Evolutionary conservation across 2,113 vertebrate genomes (phyloP).

Genomic region (Grallaria varia): DNA sequence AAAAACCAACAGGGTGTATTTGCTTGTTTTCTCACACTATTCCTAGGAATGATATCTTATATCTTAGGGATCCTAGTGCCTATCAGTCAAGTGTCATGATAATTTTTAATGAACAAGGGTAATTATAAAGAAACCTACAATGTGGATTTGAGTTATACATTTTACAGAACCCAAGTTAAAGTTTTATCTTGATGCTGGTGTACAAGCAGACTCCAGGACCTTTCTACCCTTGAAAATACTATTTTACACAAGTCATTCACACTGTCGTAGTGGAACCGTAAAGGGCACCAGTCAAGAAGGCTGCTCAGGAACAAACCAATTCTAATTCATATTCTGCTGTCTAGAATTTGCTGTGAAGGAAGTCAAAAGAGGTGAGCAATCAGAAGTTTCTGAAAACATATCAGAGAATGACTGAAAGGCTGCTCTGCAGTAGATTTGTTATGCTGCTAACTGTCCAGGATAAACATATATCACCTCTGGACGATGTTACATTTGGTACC

Average conservation of each 20-base stretch:
- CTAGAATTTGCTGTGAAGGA: background rate
- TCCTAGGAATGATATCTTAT: accelerated
- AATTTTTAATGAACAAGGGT: background rate
- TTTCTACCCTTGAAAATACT: background rate
- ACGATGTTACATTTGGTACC: background rate
- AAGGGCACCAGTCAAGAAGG: conserved; percentile 1
- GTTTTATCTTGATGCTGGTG: background rate
- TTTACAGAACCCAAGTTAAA: background rate
- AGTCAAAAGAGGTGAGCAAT: background rate
- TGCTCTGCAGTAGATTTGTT: background rate
- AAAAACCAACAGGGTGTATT: too few relatives aligned
- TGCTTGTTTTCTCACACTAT: accelerated
- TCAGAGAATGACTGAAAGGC: background rate
- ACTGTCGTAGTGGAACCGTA: background rate
- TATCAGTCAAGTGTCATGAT: background rate
- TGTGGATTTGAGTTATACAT: background rate
- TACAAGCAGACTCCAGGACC: background rate
- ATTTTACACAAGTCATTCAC: background rate
- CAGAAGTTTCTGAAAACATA: background rate
- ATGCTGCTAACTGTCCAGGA: background rate
- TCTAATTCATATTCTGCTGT: background rate
- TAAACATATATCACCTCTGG: background rate
- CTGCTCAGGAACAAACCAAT: background rate
- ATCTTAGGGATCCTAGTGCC: background rate
- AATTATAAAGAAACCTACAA: background rate